Conservation (phyloP, 2,797 vertebrate genomes). For the Halcyon badia region DNA sequence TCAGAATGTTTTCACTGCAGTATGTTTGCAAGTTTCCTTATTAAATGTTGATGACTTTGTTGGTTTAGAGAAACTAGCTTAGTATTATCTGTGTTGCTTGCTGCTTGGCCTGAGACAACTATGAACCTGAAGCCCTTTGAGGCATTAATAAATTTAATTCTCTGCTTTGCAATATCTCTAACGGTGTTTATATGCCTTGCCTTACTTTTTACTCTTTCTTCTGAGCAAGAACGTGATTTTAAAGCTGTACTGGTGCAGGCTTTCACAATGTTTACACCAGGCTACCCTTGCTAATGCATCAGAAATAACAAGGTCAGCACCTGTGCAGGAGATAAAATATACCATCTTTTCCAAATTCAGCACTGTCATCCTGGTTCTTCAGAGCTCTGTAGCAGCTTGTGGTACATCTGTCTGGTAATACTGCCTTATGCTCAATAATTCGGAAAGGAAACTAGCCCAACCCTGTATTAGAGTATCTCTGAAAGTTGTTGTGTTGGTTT, state of each 20-base stretch:
- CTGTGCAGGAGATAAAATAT: neutral
- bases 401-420: neutral
- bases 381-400: neutral
- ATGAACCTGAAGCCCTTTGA: neutral
- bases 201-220: neutral
- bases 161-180: neutral
- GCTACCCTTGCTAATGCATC: neutral
- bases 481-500: neutral
- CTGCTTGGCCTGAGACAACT: neutral
- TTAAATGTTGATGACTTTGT: neutral
- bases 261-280: neutral
- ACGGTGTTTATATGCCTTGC: neutral
- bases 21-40: neutral
- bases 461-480: neutral
- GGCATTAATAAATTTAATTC: neutral
- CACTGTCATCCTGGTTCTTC: neutral
- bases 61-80: neutral
- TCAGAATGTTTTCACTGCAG: neutral
- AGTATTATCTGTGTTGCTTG: neutral
- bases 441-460: neutral
- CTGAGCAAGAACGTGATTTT: neutral
- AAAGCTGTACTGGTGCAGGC: neutral
- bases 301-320: slow-evolving; percentile 1
- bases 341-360: neutral
- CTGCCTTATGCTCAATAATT: neutral